Conservation (phyloP, 1,140 invertebrate genomes). For the Theocolax elegans region DNA sequence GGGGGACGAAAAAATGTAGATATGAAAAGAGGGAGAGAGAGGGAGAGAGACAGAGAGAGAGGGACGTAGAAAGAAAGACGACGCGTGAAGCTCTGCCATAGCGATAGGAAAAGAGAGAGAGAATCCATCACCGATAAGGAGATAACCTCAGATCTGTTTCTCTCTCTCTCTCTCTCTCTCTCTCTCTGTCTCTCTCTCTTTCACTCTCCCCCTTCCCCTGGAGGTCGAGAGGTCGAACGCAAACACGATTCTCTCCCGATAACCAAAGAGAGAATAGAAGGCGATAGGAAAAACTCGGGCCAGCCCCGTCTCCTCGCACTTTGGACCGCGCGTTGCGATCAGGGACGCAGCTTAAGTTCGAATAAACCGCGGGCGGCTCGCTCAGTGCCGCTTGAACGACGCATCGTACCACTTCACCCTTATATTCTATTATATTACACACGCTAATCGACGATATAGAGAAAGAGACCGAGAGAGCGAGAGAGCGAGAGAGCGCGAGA, state of each 20-base stretch:
- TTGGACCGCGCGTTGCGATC: constrained; percentile 65
- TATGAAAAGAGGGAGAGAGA: too few species aligned
- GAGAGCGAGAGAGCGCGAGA: background rate
- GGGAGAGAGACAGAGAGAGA: background rate
- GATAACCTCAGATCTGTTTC: constrained; percentile 31
- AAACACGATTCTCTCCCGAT: background rate
- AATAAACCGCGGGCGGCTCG: constrained; percentile 57
- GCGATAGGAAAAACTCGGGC: too few species aligned
- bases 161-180: constrained; percentile 9
- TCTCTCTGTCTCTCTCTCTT: background rate
- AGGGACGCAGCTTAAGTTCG: constrained; percentile 51
- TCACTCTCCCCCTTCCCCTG: background rate
- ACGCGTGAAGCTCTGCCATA: too few species aligned
- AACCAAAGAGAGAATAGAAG: too few species aligned
- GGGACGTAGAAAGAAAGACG: background rate
- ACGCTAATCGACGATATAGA: too few species aligned
- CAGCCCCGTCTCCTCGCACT: constrained; percentile 51
- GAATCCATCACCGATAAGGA: constrained; percentile 18
- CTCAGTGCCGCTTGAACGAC: constrained; percentile 61
- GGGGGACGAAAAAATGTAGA: too few species aligned
- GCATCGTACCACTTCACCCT: constrained; percentile 44
- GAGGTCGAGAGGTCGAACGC: constrained; percentile 36
- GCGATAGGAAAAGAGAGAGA: too few species aligned
- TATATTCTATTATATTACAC: too few species aligned
- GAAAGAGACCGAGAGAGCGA: constrained; percentile 4